Base-by-base conservation (phyloP, 2,113 vertebrate species). In the Ptilonorhynchus violaceus region DNA sequence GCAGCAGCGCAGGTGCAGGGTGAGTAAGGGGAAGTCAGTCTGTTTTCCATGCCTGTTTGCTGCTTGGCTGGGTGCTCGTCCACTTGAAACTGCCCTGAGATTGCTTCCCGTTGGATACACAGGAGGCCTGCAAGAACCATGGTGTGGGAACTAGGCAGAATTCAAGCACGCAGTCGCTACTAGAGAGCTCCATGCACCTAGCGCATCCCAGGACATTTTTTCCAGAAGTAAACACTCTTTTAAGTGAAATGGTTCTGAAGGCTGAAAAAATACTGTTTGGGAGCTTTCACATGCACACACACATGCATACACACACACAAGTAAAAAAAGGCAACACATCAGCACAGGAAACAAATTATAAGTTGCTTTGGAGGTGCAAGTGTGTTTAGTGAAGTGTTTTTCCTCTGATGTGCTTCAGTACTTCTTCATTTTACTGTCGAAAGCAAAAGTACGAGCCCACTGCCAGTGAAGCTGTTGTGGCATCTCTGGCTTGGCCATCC, bases 11-110 rank as follows among this genome's bases (percentile, higher is more conserved):
- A 27, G 5, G 27, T 56, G 49, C 41, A 27, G 75, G 27, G 30
- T 6, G 19, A 12, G 27, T 7, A 37, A 64, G 37, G n/a, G 37
- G 4, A 14, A 21, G 7, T 12, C 21, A 13, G 11, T 3, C 47
- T 18, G 8, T 15, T 72, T 22, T 50, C 23, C 2, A 0, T 64
- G 20, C 47, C 39, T 4, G 1, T 52, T 41, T 3, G 3, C 58
- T 67, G 47, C 82, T 42, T 1, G 0, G 5, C 52, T 58, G 39
- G 31, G 35, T 3, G 0, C 80, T 56, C 52, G 44, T 16, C 30
- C 2, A 0, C 42, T 59, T 49, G 67, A 23, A 69, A n/a, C 35
- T 23, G 25, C 58, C 4, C 37, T 11, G 73, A 37, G 35, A 31
- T 69, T 49, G 2, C 41, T 73, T 28, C 7, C 27, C 11, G 2